Evolutionary conservation across 2,888 invertebrate species (phyloP), one percentile per base, ranked within the genome.

Genomic region (Bellardia pandia): DNA sequence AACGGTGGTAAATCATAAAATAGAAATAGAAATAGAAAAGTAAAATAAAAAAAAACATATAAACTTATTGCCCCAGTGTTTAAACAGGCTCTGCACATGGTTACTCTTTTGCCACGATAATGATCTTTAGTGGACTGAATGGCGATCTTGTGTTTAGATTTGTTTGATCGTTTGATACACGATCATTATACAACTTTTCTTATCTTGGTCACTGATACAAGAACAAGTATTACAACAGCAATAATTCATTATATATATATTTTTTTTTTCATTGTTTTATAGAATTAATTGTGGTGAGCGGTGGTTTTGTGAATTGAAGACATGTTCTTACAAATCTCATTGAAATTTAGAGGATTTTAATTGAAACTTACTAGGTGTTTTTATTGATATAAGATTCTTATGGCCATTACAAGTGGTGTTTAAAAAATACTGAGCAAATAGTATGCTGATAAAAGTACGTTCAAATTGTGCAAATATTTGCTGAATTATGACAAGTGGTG

Each of bases 1-100:
- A 83, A 85, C 85, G 78, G 85, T 69, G 68, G 51, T 68, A 83
- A 77, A 75, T 83, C 66, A 74, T 69, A 76, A 72, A 69, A 71
- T 71, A 74, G 60, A 72, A 72, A 56, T 45, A 80, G 42, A 64
- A 58, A 40, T 33, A 33, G 33, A 33, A 58, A 68, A 30, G 13
- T 8, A 66, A 23, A 30, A 58, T 23, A 23, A 23, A n/a, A 14
- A 16, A n/a, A 56, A 7, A n/a, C 14, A 69, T 14, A 45, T 45
- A 45, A 13, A n/a, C 68, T 71, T 80, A 48, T 45, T 74, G 30
- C 62, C 48, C 75, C 51, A 68, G 68, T 48, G 64, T 30, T 71
- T 9, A 62, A 81, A 74, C 77, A 53, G 77, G 86, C 72, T 86
- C 45, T 78, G 60, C 75, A 80, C 69, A 79, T 75, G 79, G 53